Evolutionary conservation across 2,797 vertebrate species (phyloP), one percentile per base, ranked within the genome.

Genomic region (Sebastes diaconus): DNA sequence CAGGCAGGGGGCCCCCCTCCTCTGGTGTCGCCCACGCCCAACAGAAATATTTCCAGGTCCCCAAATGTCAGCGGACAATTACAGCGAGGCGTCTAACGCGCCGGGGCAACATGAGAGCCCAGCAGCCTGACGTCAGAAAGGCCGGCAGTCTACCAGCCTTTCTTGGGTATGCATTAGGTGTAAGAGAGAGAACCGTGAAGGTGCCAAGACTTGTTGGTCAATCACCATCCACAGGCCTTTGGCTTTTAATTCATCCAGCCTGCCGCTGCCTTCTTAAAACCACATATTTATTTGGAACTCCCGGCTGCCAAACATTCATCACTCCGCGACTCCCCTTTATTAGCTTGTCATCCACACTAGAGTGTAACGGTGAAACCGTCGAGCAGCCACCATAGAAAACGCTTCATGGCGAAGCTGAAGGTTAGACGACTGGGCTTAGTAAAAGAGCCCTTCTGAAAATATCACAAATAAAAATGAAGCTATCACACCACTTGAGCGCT

Each of bases 1-100:
- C 69, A 50, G 25, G 63, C 57, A 61, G 27, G 30, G 57, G 68
- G 27, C 11, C 27, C 13, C 22, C 54, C 63, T 75, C 63, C 25
- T 72, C 76, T 78, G 34, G 79, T 86, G 83, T 90, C 91, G 90
- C 90, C 84, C 84, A 88, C 77, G 76, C 88, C 90, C 90, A 88
- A 89, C 68, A 91, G 83, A 93, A 94, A 93, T 85, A 91, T 93
- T 92, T 93, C 86, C 75, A 87, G 78, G 84, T 77, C 86, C 69
- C 89, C 84, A 90, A 93, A 94, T 89, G 90, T 90, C 86, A 84
- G 88, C 79, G 73, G 87, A 92, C 89, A 90, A 92, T 93, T 91
- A 91, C 77, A 88, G 84, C 25, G 65, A 50, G 84, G 66, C 61
- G 52, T 84, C 68, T 74, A 86, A 87, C 20, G 57, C 80, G 82